phyloP scores from a whole-genome alignment of 2,888 invertebrate species.

The Caenorhabditis sp. region DNA sequence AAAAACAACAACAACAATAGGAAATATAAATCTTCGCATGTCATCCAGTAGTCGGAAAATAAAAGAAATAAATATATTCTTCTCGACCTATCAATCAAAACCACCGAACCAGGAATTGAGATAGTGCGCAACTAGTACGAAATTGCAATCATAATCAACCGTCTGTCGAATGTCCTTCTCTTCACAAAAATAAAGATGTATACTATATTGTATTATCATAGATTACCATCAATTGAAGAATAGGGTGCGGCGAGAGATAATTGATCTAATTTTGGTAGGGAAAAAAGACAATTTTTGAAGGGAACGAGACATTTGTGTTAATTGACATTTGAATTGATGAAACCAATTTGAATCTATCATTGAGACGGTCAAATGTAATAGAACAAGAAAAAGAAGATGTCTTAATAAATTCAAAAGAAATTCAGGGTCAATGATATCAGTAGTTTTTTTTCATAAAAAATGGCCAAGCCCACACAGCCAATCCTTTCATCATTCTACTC shows the following conservation, averaged over 20 bases:
- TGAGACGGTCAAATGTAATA: not conserved
- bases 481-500: no score
- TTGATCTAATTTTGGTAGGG: not conserved
- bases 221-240: not conserved
- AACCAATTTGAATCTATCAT: not conserved
- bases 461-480: no score
- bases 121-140: slow-evolving; percentile 1
- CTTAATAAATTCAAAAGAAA: not conserved
- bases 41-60: not conserved
- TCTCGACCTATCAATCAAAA: not conserved
- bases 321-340: not conserved
- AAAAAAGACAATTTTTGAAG: no score
- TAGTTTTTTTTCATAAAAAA: no score
- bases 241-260: not conserved
- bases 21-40: not conserved
- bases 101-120: not conserved
- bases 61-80: not conserved
- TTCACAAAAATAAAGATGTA: not conserved
- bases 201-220: not conserved
- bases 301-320: not conserved
- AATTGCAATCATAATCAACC: not conserved
- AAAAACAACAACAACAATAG: not conserved
- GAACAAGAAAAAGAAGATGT: not conserved
- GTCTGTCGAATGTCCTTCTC: not conserved
- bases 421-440: not conserved